Evolutionary conservation across 92 coral and sea anemone genomes (phyloP).

Genomic region (Metridium senile): DNA sequence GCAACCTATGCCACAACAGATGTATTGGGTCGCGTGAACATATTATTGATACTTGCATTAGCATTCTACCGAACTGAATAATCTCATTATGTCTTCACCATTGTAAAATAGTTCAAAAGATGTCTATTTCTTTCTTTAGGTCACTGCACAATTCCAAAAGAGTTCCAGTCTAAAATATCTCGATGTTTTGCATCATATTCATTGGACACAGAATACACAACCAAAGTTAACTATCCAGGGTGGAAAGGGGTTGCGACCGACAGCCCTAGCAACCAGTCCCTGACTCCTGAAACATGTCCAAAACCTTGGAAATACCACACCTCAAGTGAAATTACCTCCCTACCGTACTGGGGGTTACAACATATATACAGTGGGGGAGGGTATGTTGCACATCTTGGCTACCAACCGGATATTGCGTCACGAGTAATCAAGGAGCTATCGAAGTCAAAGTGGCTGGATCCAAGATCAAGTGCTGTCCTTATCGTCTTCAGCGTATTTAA

Average conservation of each 20-base stretch:
- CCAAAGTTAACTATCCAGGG: conserved; percentile 58
- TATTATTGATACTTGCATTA: no score
- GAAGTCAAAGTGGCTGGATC: conserved; percentile 54
- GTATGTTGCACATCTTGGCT: conserved; percentile 68
- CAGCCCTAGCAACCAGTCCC: conserved; percentile 8
- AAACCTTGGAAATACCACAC: conserved; percentile 70
- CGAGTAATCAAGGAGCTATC: conserved; percentile 43
- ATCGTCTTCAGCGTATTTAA: conserved; percentile 55
- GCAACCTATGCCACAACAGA: no score
- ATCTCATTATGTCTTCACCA: no score
- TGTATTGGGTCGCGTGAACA: no score
- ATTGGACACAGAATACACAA: conserved; percentile 48
- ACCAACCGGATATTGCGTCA: conserved; percentile 37
- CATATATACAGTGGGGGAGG: conserved; percentile 73
- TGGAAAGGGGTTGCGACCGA: conserved; percentile 33
- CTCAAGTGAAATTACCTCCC: conserved; percentile 31
- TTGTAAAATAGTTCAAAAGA: no score
- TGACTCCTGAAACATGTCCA: conserved; percentile 66
- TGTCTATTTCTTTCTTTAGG: conserved; percentile 13
- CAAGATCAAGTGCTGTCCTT: conserved; percentile 55
- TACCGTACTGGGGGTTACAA: conserved; percentile 38
- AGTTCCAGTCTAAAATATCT: background rate
- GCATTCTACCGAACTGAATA: no score
- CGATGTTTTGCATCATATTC: conserved; percentile 40
- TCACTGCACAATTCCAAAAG: conserved; percentile 27